phyloP scores from a whole-genome alignment of 1,140 invertebrate species.

The Macrocentrus cingulum region DNA sequence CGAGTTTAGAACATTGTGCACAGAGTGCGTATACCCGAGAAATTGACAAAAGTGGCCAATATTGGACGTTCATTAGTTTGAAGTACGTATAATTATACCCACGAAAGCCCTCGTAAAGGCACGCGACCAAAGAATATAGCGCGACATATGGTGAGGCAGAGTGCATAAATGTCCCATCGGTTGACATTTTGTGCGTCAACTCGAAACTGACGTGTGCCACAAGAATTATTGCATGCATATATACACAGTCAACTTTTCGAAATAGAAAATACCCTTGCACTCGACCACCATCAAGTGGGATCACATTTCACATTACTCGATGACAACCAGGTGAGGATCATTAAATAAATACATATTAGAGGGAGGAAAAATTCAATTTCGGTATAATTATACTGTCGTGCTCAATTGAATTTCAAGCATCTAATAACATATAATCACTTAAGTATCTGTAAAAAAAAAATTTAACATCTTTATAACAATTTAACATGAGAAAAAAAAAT shows the following conservation, averaged over 20 bases:
- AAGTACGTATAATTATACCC: conserved; percentile 46
- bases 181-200: conserved; percentile 29
- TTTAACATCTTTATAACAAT: no score
- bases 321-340: no score
- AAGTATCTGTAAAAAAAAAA: no score
- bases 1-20: no score
- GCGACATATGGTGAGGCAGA: conserved; percentile 46
- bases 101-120: conserved; percentile 46
- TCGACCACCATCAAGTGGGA: no score
- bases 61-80: conserved; percentile 53
- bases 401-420: no score
- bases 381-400: no score
- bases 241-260: conserved; percentile 9
- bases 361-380: no score
- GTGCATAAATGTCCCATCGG: conserved; percentile 28
- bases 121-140: conserved; percentile 53
- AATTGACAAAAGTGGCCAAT: conserved; percentile 34
- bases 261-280: conserved; percentile 9
- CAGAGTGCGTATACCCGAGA: neutral
- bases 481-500: no score
- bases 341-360: no score
- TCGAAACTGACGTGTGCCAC: conserved; percentile 15
- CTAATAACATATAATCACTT: no score
- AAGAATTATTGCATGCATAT: conserved; percentile 8
- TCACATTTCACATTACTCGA: no score